Percentiles rank a stretch among this genome's conserved stretches.
These are phyloP conservation scores for Meiosimyza decipiens DNA, from an alignment of 2,888 invertebrate species.

Conservation along the genomic window DNA sequence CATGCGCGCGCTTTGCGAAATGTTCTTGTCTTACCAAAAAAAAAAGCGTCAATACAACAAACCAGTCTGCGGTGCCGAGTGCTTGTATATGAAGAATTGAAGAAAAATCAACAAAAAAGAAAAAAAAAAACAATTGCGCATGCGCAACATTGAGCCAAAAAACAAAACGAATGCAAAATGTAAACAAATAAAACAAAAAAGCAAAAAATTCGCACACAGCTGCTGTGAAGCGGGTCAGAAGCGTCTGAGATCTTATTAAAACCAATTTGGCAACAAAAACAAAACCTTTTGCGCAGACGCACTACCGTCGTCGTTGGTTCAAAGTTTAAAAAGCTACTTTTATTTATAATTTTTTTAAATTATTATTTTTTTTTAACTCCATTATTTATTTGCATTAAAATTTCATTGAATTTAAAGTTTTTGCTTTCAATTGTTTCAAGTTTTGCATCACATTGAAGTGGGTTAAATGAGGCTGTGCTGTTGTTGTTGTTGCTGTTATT, in stretches of 20 bases:
- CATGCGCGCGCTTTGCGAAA: conserved; percentile 41
- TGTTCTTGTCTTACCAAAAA: conserved; percentile 24
- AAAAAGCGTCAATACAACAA: background rate
- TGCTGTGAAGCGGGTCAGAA: conserved; percentile 31
- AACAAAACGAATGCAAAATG: conserved; percentile 12
- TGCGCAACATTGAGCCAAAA: background rate
- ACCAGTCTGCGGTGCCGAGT: background rate
- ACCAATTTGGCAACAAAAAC: background rate
- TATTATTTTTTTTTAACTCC: conserved; percentile 9
- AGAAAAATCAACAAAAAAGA: conserved; percentile 16
- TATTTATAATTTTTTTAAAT: conserved; percentile 6
- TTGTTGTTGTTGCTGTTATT: conserved; percentile 9
- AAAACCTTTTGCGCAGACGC: background rate
- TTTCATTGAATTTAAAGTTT: background rate
- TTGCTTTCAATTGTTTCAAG: conserved; percentile 12
- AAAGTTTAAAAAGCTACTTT: conserved; percentile 25
- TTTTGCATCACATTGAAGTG: conserved; percentile 32
- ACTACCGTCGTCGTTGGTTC: conserved; percentile 16
- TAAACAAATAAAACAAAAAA: conserved; percentile 26
- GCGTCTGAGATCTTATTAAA: background rate
- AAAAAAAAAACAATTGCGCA: background rate
- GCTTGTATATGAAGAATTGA: background rate
- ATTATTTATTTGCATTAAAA: background rate
- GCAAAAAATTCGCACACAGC: conserved; percentile 30
- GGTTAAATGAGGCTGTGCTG: conserved; percentile 43